Conservation (phyloP, 2,113 vertebrate species). For the Hypocryptadius cinnamomeus region DNA sequence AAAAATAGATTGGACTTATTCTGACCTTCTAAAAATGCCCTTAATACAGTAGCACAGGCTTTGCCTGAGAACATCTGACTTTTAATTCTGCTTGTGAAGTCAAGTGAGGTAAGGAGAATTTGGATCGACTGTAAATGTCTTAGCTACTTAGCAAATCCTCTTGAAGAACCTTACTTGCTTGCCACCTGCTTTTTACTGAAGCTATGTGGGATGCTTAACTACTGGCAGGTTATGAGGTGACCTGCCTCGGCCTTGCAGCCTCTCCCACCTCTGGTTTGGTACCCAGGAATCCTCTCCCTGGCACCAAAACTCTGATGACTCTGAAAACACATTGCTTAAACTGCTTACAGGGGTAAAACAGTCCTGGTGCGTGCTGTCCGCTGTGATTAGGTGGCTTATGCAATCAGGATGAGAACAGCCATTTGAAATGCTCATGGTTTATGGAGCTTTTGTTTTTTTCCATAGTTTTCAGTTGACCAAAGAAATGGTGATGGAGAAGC, state of each 20-base stretch:
- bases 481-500: conserved; percentile 99
- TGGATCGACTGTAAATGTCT: conserved; percentile 14
- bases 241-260: neutral
- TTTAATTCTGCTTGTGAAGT: conserved; percentile 52
- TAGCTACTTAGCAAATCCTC: conserved; percentile 42
- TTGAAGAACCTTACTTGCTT: neutral
- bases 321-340: neutral
- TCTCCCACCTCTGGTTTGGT: neutral
- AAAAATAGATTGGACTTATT: conserved; percentile 15
- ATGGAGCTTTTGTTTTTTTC: neutral
- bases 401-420: neutral
- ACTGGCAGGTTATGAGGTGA: neutral
- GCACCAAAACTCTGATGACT: neutral
- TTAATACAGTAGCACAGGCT: conserved; percentile 42
- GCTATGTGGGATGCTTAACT: neutral
- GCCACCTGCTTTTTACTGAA: neutral
- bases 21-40: conserved; percentile 38
- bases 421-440: neutral
- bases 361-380: neutral
- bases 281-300: neutral
- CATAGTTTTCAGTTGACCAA: conserved; percentile 87
- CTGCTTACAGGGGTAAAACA: neutral
- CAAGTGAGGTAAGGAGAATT: conserved; percentile 39
- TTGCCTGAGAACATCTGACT: conserved; percentile 45
- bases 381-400: neutral